These are phyloP conservation scores for Plectrocnemia conspersa DNA, from an alignment of 1,140 invertebrate species.

Conservation along the genomic window DNA sequence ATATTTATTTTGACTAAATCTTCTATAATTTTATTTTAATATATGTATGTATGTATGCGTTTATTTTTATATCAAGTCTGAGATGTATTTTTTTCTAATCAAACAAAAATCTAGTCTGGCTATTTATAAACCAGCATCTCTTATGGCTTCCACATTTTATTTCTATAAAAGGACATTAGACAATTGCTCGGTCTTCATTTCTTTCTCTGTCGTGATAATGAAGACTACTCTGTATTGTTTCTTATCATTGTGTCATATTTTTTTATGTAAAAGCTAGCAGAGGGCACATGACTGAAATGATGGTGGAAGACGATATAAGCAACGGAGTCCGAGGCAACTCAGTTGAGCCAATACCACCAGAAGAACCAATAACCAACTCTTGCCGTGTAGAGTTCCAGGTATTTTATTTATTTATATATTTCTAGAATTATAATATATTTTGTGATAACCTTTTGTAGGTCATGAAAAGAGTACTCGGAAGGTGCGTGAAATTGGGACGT, in stretches of 20 bases:
- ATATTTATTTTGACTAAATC: too few relatives aligned
- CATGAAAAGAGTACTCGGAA: slow-evolving; percentile 41
- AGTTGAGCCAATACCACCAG: slow-evolving; percentile 24
- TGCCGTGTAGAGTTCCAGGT: slow-evolving; percentile 39
- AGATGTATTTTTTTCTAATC: too few relatives aligned
- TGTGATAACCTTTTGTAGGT: slow-evolving; percentile 25
- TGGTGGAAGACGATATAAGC: slow-evolving; percentile 29
- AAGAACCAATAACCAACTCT: slow-evolving; percentile 21
- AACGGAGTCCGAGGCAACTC: slow-evolving; percentile 23
- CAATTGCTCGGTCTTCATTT: not conserved
- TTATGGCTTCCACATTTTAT: too few relatives aligned
- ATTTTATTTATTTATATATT: slow-evolving; percentile 13
- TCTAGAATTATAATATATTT: slow-evolving; percentile 26
- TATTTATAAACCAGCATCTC: too few relatives aligned
- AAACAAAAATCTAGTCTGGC: too few relatives aligned
- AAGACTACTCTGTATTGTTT: not conserved
- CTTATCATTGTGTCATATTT: not conserved
- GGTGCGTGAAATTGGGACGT: slow-evolving; percentile 41
- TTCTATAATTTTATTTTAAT: too few relatives aligned
- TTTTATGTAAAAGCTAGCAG: too few relatives aligned
- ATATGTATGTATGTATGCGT: too few relatives aligned
- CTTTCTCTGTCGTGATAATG: not conserved
- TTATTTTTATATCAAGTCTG: too few relatives aligned
- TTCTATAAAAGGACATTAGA: too few relatives aligned
- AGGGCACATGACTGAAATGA: slow-evolving; percentile 33